phyloP scores from a whole-genome alignment of 2,797 vertebrate genomes.

The Scyliorhinus canicula region DNA sequence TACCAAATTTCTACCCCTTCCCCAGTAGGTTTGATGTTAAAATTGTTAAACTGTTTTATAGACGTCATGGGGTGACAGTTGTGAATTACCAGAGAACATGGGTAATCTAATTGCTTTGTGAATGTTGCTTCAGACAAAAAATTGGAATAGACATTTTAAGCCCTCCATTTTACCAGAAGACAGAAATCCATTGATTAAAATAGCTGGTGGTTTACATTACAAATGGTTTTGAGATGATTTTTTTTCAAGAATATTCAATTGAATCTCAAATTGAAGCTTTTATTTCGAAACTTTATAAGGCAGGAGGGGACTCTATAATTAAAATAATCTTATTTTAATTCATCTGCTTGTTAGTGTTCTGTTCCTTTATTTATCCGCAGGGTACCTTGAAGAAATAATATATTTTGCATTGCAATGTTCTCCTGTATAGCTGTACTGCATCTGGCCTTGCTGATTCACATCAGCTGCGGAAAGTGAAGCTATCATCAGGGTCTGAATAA shows the following conservation, averaged over 20 bases:
- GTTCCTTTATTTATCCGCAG: neutral
- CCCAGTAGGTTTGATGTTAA: slow-evolving; percentile 26
- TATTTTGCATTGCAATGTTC: neutral
- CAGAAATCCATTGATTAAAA: slow-evolving; percentile 34
- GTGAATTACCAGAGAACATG: slow-evolving; percentile 27
- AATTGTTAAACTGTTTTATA: slow-evolving; percentile 32
- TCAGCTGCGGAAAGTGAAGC: neutral
- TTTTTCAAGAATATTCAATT: slow-evolving; percentile 20
- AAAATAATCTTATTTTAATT: slow-evolving; percentile 22
- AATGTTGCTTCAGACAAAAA: slow-evolving; percentile 29
- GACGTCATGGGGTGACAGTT: slow-evolving; percentile 7
- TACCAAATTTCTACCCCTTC: slow-evolving; percentile 23
- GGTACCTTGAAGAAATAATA: neutral
- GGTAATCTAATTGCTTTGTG: slow-evolving; percentile 31
- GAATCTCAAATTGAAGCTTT: slow-evolving; percentile 7
- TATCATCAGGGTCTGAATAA: neutral
- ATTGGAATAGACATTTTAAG: slow-evolving; percentile 32
- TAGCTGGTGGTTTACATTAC: slow-evolving; percentile 13
- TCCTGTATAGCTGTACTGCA: neutral
- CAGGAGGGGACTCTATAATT: neutral
- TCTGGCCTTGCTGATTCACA: neutral
- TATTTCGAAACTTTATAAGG: slow-evolving; percentile 25
- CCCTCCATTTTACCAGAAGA: slow-evolving; percentile 27
- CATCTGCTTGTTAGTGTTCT: slow-evolving; percentile 9
- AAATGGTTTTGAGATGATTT: slow-evolving; percentile 24